Conservation (phyloP, 1,140 invertebrate species). For the Myzus persicae region DNA sequence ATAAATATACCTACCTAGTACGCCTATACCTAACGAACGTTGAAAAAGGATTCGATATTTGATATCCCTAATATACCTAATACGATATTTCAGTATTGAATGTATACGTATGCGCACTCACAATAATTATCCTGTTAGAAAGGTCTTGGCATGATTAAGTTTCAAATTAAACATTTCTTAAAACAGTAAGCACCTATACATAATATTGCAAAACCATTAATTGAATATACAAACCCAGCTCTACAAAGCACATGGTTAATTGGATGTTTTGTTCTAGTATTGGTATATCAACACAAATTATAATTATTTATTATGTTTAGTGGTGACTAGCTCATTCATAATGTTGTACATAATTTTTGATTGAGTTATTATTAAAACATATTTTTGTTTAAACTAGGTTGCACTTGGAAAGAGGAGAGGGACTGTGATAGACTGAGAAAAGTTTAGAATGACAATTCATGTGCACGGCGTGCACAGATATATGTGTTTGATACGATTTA, state of each 20-base stretch:
- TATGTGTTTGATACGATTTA: slow-evolving; percentile 15
- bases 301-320: not conserved
- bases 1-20: too few relatives aligned
- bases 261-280: too few relatives aligned
- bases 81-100: not conserved
- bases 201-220: not conserved
- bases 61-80: not conserved
- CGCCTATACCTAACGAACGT: not conserved
- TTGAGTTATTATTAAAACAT: not conserved
- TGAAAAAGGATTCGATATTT: not conserved
- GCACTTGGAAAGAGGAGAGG: not conserved
- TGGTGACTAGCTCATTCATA: not conserved
- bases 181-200: not conserved
- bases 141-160: not conserved
- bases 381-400: not conserved
- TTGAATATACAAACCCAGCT: not conserved
- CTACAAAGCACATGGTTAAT: too few relatives aligned
- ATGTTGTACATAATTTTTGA: not conserved
- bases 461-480: not conserved
- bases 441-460: not conserved
- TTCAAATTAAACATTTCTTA: not conserved
- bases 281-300: not conserved
- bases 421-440: not conserved
- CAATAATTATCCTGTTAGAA: not conserved
- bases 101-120: not conserved